Conservation (phyloP, 2,113 vertebrate species). For the Neodontobutis hainanensis region DNA sequence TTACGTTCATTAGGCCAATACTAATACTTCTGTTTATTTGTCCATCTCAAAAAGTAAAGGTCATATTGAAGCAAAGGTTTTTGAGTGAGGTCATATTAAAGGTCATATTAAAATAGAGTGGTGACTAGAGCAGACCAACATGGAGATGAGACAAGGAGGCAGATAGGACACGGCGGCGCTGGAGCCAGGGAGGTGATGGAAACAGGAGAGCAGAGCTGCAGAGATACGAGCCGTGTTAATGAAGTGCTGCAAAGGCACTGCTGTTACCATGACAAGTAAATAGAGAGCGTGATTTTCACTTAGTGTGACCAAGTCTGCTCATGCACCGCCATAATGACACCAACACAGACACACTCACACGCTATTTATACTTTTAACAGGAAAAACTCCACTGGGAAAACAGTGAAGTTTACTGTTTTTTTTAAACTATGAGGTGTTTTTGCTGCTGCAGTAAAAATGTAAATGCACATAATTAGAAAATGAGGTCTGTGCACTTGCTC, state of each 20-base stretch:
- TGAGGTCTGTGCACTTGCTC: no score
- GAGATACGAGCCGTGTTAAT: conserved; percentile 25
- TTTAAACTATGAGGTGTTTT: neutral
- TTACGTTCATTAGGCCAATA: no score
- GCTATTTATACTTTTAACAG: conserved; percentile 39
- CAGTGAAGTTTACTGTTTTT: neutral
- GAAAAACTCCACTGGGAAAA: conserved; percentile 1
- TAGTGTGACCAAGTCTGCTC: conserved; percentile 25
- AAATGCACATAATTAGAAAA: neutral
- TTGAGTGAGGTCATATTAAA: no score
- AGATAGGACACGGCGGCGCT: neutral
- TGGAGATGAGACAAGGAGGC: conserved; percentile 3
- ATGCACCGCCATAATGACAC: conserved; percentile 31
- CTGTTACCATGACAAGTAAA: conserved; percentile 60
- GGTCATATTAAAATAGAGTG: neutral
- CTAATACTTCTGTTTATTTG: no score
- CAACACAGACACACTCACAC: conserved; percentile 26
- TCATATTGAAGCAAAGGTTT: no score
- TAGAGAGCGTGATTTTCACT: conserved; percentile 36
- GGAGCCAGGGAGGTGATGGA: neutral
- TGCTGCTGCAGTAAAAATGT: neutral
- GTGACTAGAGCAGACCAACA: neutral
- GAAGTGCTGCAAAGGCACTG: conserved; percentile 15
- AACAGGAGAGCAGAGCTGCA: conserved; percentile 6
- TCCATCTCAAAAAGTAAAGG: no score